phyloP scores from a whole-genome alignment of 2,797 vertebrate genomes.

The Glossophaga mutica region DNA sequence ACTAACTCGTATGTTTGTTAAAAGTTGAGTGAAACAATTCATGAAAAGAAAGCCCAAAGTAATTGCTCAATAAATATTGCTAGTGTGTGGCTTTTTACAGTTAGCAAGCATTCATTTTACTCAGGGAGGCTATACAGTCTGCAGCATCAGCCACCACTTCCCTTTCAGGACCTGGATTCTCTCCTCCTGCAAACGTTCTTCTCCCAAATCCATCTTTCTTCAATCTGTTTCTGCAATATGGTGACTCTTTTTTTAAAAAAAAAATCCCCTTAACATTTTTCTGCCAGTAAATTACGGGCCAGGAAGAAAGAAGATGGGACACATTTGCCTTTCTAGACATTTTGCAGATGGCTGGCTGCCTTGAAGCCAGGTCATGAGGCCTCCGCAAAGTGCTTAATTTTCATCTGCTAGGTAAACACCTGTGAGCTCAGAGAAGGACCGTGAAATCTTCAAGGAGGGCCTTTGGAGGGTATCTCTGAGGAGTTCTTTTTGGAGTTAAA shows the following conservation, averaged over 20 bases:
- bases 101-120: neutral
- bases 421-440: neutral
- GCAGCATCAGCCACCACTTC: neutral
- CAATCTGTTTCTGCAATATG: slow-evolving; percentile 74
- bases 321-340: slow-evolving; percentile 58
- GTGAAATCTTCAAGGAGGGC: neutral
- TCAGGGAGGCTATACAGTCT: neutral
- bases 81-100: neutral
- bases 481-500: slow-evolving; percentile 1
- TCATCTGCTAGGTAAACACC: neutral
- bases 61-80: neutral
- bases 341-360: slow-evolving; percentile 55
- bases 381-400: neutral
- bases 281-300: slow-evolving; percentile 67
- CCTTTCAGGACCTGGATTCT: slow-evolving; percentile 41
- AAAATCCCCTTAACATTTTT: slow-evolving; percentile 68
- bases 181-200: slow-evolving; percentile 43
- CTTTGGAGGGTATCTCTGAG: neutral
- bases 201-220: slow-evolving; percentile 54
- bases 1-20: neutral
- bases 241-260: slow-evolving; percentile 40
- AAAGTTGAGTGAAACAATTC: slow-evolving; percentile 18
- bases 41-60: neutral
- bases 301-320: slow-evolving; percentile 36
- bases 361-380: neutral